Evolutionary conservation across 1,140 invertebrate species (phyloP).

Genomic region (Brachionus rotundiformis): DNA sequence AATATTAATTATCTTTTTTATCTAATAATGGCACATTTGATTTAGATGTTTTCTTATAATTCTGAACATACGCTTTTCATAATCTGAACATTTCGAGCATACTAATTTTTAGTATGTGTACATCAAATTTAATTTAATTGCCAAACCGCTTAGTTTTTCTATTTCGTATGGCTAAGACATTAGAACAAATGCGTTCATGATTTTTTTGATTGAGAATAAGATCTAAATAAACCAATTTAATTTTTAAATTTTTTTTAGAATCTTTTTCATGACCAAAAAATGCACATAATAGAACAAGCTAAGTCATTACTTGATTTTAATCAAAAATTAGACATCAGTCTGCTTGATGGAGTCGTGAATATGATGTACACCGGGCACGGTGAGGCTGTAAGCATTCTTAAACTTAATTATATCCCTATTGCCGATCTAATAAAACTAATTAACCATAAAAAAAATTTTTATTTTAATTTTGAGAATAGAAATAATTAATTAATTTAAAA

Average conservation of each 20-base stretch:
- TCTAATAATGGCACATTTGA: not conserved
- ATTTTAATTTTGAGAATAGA: not conserved
- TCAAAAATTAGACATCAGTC: constrained; percentile 49
- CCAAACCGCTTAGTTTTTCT: not conserved
- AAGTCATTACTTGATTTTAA: constrained; percentile 50
- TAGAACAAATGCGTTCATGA: not conserved
- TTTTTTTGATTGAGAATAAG: not conserved
- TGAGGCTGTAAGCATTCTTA: constrained; percentile 33
- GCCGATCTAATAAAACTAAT: not conserved
- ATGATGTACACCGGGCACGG: constrained; percentile 51
- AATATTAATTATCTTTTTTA: not conserved
- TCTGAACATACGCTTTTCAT: not conserved
- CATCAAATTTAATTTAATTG: not conserved
- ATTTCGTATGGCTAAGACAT: not conserved
- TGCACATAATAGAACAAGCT: constrained; percentile 52
- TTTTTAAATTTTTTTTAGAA: not conserved
- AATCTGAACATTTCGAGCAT: not conserved
- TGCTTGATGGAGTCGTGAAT: constrained; percentile 50
- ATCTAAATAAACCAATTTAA: not conserved
- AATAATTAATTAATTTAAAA: not conserved
- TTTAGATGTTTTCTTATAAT: not conserved
- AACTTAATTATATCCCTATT: not conserved
- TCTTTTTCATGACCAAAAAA: constrained; percentile 36
- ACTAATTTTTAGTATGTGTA: not conserved
- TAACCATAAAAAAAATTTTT: not conserved